Evolutionary conservation across 1,140 invertebrate genomes (phyloP).

Genomic region (Trichoplusia ni): DNA sequence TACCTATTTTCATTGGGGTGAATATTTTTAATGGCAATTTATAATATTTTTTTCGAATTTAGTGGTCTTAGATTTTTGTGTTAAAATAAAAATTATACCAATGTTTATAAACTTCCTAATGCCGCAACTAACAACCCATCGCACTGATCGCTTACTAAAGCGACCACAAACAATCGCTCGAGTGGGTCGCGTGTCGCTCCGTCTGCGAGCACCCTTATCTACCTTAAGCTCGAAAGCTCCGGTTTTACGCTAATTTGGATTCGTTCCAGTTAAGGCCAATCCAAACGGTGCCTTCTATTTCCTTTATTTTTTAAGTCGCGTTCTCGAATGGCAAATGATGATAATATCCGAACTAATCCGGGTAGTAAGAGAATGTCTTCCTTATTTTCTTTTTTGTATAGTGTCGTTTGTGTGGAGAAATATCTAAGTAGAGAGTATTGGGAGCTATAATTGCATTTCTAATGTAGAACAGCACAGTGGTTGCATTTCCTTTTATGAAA

Average conservation of each 20-base stretch:
- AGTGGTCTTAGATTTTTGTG: no score
- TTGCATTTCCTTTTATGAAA: no score
- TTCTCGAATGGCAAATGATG: not conserved
- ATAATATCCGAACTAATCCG: conserved; percentile 3
- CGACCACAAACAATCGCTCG: not conserved
- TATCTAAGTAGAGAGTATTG: no score
- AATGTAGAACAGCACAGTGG: no score
- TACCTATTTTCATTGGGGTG: no score
- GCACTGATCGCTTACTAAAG: no score
- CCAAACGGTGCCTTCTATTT: not conserved
- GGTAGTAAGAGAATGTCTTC: not conserved
- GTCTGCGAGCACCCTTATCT: not conserved
- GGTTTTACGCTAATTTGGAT: conserved; percentile 29
- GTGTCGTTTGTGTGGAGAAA: not conserved
- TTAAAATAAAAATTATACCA: no score
- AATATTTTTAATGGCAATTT: no score
- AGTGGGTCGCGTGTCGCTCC: not conserved
- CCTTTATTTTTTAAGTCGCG: not conserved
- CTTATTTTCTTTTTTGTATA: not conserved
- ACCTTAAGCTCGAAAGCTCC: conserved; percentile 14
- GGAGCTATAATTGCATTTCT: no score
- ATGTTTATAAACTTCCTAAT: no score
- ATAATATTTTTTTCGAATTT: no score
- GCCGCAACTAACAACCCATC: no score
- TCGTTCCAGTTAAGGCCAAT: conserved; percentile 32